Conservation (phyloP, 2,888 invertebrate species). For the Choristoneura rosaceana region DNA sequence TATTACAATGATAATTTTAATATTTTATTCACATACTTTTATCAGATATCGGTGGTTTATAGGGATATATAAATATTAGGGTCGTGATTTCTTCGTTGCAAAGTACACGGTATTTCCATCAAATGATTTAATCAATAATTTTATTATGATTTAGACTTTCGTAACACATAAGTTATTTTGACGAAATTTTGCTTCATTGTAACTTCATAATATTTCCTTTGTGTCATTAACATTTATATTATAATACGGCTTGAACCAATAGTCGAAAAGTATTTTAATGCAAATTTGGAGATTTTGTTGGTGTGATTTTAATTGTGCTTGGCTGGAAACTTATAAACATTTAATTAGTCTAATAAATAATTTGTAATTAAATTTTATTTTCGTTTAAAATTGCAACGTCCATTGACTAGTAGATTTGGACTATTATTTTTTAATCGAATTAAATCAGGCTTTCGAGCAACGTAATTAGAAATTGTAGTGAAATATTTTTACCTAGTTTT, state of each 20-base stretch:
- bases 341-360: slow-evolving; percentile 21
- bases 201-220: no score
- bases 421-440: slow-evolving; percentile 13
- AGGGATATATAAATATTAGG: background rate
- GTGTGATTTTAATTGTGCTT: background rate
- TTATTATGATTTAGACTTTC: no score
- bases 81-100: background rate
- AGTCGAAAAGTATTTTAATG: background rate
- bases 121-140: no score
- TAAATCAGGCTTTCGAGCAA: slow-evolving; percentile 9
- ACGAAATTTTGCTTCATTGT: no score
- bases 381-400: slow-evolving; percentile 7
- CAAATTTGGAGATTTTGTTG: background rate
- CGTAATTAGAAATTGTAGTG: slow-evolving; percentile 18
- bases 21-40: no score
- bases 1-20: background rate
- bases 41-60: background rate
- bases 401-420: slow-evolving; percentile 35
- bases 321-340: background rate
- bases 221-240: no score
- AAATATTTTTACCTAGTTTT: slow-evolving; percentile 34
- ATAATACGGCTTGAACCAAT: no score
- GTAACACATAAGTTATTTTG: no score
- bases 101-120: background rate
- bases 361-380: slow-evolving; percentile 8